These are phyloP conservation scores for Rhegmatorhina hoffmannsi DNA, from an alignment of 2,113 vertebrate genomes.

Conservation along the genomic window DNA sequence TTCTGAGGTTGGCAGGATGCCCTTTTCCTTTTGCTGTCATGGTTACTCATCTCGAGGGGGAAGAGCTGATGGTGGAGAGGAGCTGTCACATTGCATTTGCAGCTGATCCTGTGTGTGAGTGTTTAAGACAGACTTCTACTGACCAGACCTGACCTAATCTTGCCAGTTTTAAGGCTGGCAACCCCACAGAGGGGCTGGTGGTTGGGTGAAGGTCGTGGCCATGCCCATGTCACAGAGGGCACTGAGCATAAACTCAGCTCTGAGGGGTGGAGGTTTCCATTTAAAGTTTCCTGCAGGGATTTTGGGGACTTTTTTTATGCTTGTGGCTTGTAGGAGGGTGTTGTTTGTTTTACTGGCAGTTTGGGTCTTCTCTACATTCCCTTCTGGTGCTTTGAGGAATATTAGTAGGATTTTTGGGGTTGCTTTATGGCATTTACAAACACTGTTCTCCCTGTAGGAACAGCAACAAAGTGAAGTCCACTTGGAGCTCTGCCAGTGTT, in stretches of 20 bases:
- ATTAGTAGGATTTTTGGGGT: not conserved
- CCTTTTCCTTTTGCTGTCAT: not conserved
- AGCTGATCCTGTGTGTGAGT: not conserved
- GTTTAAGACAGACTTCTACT: not conserved
- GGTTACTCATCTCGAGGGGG: not conserved
- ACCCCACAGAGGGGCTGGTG: not conserved
- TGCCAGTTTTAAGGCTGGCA: not conserved
- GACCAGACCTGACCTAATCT: not conserved
- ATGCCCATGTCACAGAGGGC: accelerated
- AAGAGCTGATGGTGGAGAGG: not conserved
- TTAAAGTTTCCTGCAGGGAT: not conserved
- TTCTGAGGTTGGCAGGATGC: not conserved
- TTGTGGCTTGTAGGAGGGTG: not conserved
- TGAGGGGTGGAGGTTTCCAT: not conserved
- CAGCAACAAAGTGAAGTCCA: not conserved
- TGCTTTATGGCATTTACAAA: not conserved
- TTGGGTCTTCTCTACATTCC: not conserved
- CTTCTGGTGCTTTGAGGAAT: not conserved
- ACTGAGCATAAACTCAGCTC: accelerated
- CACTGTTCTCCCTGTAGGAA: not conserved
- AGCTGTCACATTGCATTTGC: not conserved
- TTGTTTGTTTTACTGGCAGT: not conserved
- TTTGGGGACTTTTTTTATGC: not conserved
- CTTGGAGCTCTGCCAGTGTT: not conserved
- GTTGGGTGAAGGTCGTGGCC: not conserved